These are phyloP conservation scores for Corythaixoides concolor DNA, from an alignment of 2,113 vertebrate genomes.

Conservation along the genomic window DNA sequence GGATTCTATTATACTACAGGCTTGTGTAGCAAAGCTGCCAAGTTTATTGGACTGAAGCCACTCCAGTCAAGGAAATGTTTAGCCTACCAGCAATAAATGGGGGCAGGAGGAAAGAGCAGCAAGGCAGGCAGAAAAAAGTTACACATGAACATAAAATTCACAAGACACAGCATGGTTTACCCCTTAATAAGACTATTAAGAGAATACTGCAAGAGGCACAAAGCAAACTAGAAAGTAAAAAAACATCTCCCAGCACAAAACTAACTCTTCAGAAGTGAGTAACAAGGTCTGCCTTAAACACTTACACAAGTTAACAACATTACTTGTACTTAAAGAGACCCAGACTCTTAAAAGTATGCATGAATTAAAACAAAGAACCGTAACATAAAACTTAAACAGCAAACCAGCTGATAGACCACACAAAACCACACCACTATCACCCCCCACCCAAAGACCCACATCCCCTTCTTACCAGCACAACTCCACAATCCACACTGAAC, in stretches of 20 bases:
- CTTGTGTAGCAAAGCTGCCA: background rate
- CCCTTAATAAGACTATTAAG: background rate
- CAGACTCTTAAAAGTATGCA: fast-evolving
- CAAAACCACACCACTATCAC: background rate
- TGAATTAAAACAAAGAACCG: background rate
- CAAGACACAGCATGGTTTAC: background rate
- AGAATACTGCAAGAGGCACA: background rate
- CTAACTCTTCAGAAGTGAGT: background rate
- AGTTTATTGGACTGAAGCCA: background rate
- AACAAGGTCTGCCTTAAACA: background rate
- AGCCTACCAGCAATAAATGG: background rate
- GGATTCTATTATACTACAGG: background rate
- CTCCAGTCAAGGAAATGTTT: background rate
- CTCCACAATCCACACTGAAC: background rate
- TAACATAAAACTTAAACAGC: fast-evolving
- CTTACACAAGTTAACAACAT: background rate
- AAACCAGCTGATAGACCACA: background rate
- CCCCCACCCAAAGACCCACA: background rate
- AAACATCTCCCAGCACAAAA: background rate
- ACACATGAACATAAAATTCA: background rate
- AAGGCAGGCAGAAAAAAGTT: background rate
- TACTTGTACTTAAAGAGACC: background rate
- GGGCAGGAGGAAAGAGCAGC: background rate
- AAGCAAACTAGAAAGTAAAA: background rate
- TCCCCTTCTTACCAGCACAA: background rate